Evolutionary conservation across 2,113 vertebrate species (phyloP), one percentile per base, ranked within the genome.

Genomic region (Pachyramphus minor): DNA sequence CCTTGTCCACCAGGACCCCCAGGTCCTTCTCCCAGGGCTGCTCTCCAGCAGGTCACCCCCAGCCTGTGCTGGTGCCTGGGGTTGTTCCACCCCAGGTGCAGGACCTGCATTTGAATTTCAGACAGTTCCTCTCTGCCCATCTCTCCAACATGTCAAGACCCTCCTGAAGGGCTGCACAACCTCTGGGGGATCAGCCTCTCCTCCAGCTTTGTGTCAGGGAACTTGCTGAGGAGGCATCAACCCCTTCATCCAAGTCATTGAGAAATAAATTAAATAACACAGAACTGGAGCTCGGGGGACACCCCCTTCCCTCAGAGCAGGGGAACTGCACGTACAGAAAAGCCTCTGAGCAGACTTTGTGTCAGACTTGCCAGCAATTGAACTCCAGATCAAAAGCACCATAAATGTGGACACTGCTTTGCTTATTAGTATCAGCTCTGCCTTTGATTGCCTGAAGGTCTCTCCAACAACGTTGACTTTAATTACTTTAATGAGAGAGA

Each of bases 401-500:
- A 68, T 8, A 84, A 60, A 60, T 3, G 44, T 10, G 64, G 33
- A 41, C 53, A 41, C 19, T 71, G 90, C 72, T 94, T 77, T 85
- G 72, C 95, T 86, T 88, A 86, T 94, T 84, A 89, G 19, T 28
- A 87, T 68, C 83, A 88, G 44, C 73, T 78, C 67, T 64, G 44
- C 11, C 85, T 93, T 87, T 64, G 68, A 30, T 53, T 91, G 88
- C 92, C 92, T 56, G 45, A 90, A 96, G 90, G 85, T 73, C 83
- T 88, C 80, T 72, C 90, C 92, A 86, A 60, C 66, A 78, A 86
- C 0, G 11, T 58, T 97, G 75, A 30, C 76, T 95, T 95, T 96
- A 97, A 96, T 97, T 94, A 90, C 85, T 92, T 94, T 93, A 96
- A 95, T 87, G 90, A 95, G 87, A 93, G 22, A 30, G 64, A 96